A percentile compares a stretch with the other conserved stretches of the same genome.
Conservation (phyloP, 1,140 invertebrate species). For the Bombus pascuorum region DNA sequence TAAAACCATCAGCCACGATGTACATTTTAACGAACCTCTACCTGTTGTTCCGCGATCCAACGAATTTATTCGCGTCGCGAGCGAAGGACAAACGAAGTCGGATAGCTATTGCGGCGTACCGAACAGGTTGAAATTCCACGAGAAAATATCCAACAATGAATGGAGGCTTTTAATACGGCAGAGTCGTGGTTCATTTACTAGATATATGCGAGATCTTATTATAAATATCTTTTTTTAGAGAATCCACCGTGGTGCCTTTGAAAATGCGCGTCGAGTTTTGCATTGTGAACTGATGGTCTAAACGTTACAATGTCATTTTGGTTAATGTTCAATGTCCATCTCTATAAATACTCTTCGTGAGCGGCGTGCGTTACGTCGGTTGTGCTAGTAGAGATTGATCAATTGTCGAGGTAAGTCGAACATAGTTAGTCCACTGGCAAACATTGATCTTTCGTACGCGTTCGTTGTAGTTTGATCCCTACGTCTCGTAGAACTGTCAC, state of each 20-base stretch:
- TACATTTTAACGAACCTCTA: slow-evolving; percentile 35
- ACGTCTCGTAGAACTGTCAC: background rate
- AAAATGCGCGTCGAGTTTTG: no score
- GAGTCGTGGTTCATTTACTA: background rate
- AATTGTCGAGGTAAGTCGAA: background rate
- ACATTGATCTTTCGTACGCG: background rate
- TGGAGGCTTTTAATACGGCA: background rate
- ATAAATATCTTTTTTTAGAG: background rate
- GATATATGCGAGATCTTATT: background rate
- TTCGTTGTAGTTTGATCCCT: background rate
- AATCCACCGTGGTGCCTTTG: no score
- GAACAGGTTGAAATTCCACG: background rate
- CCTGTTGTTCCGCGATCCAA: slow-evolving; percentile 19
- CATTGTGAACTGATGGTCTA: background rate
- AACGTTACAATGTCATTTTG: background rate
- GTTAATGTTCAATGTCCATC: background rate
- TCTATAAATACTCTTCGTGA: background rate
- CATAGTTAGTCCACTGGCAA: background rate
- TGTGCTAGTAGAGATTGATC: background rate
- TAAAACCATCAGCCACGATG: background rate
- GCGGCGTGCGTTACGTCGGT: background rate
- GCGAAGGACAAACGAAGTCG: background rate
- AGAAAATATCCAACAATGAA: no score
- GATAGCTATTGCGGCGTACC: background rate
- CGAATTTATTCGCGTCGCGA: slow-evolving; percentile 9